Evolutionary conservation across 2,888 invertebrate species (phyloP).

Genomic region (Crocallis elinguaria): DNA sequence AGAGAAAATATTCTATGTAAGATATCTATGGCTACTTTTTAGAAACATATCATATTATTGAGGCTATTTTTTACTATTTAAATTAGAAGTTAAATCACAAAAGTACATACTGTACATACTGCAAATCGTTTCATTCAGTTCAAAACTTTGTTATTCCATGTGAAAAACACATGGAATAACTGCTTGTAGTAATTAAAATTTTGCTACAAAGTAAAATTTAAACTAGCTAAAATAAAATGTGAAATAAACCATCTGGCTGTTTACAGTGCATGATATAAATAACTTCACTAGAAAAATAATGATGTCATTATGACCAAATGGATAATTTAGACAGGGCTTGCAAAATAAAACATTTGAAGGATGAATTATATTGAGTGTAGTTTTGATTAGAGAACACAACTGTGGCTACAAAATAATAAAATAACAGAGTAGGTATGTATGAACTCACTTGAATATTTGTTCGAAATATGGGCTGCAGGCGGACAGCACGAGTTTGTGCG

Average conservation of each 20-base stretch:
- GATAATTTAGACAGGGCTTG: constrained; percentile 48
- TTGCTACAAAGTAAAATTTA: constrained; percentile 28
- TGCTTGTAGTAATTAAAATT: constrained; percentile 7
- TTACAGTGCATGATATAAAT: constrained; percentile 63
- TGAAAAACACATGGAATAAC: too few species aligned
- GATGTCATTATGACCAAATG: constrained; percentile 73
- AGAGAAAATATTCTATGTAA: constrained; percentile 35
- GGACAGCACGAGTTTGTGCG: constrained; percentile 89
- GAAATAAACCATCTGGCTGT: constrained; percentile 56
- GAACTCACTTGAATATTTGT: constrained; percentile 86
- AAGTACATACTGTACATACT: too few species aligned
- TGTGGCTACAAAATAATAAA: neutral
- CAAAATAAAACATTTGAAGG: constrained; percentile 32
- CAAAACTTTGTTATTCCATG: neutral
- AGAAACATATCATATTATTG: neutral
- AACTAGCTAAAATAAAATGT: constrained; percentile 37
- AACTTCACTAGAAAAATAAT: constrained; percentile 71
- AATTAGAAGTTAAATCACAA: too few species aligned
- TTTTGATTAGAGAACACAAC: constrained; percentile 37
- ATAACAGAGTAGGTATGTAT: neutral
- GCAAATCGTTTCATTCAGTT: neutral
- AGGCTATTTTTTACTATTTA: neutral
- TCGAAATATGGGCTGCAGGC: constrained; percentile 92
- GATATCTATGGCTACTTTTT: neutral
- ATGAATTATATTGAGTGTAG: constrained; percentile 12